phyloP scores from a whole-genome alignment of 2,113 vertebrate species.

The Alouatta palliata region DNA sequence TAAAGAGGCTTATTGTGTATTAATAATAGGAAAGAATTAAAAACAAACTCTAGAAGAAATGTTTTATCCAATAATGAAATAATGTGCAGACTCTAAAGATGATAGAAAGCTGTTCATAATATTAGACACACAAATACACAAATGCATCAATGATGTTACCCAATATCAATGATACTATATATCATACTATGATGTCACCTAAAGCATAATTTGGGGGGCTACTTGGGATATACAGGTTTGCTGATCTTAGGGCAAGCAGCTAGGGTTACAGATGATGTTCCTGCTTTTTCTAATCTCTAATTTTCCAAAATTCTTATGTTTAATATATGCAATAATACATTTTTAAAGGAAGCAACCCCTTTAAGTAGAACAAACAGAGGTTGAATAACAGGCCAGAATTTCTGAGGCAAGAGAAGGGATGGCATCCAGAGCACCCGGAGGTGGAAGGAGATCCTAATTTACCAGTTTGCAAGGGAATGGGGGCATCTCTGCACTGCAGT shows the following conservation, averaged over 20 bases:
- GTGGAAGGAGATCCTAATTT: background rate
- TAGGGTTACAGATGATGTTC: background rate
- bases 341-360: background rate
- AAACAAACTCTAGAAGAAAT: background rate
- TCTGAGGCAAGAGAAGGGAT: background rate
- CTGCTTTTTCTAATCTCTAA: background rate
- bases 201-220: background rate
- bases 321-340: background rate
- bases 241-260: background rate
- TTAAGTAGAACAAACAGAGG: background rate
- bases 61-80: background rate
- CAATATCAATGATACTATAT: background rate
- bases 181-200: background rate
- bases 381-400: background rate
- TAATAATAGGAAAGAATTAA: background rate
- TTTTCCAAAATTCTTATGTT: background rate
- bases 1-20: background rate
- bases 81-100: background rate
- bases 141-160: background rate
- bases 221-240: background rate
- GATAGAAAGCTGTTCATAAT: background rate
- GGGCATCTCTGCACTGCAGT: background rate
- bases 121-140: background rate
- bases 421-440: background rate
- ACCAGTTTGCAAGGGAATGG: background rate